Conservation (phyloP, 2,113 vertebrate species). For the Dendropsophus ebraccatus region DNA sequence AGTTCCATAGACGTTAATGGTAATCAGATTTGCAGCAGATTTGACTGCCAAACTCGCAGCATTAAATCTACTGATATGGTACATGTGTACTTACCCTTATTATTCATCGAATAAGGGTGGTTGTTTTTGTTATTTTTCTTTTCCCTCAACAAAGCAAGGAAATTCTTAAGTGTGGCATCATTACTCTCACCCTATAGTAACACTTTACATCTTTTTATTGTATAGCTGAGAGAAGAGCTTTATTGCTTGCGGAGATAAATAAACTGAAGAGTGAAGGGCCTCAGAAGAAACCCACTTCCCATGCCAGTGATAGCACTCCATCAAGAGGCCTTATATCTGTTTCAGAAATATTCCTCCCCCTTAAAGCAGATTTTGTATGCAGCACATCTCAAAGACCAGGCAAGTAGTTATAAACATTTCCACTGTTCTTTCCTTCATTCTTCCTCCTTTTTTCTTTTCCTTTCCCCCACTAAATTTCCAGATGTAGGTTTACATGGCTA, state of each 20-base stretch:
- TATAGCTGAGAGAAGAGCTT: slow-evolving; percentile 85
- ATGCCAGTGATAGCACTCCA: slow-evolving; percentile 67
- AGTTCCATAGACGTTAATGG: too few relatives aligned
- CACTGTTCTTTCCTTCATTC: not conserved
- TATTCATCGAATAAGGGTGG: too few relatives aligned
- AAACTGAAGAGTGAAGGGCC: slow-evolving; percentile 81
- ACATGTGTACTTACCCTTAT: too few relatives aligned
- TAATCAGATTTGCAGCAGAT: too few relatives aligned
- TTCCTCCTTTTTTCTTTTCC: too few relatives aligned
- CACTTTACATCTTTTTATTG: slow-evolving; percentile 15
- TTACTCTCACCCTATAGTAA: too few relatives aligned
- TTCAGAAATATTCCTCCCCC: slow-evolving; percentile 89
- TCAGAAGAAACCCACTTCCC: slow-evolving; percentile 65
- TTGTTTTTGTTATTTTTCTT: too few relatives aligned
- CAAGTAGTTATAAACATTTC: slow-evolving; percentile 60
- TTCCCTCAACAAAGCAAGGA: too few relatives aligned
- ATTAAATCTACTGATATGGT: too few relatives aligned
- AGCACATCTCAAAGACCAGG: slow-evolving; percentile 85
- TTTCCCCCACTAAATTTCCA: not conserved
- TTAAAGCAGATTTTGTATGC: slow-evolving; percentile 96
- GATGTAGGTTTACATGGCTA: not conserved
- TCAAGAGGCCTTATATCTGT: slow-evolving; percentile 87
- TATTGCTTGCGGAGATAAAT: slow-evolving; percentile 84
- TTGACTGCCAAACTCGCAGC: too few relatives aligned
- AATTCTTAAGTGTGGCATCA: too few relatives aligned